Evolutionary conservation across 2,113 vertebrate genomes (phyloP), one percentile per base, ranked within the genome.

Genomic region (Halichoerus grypus): DNA sequence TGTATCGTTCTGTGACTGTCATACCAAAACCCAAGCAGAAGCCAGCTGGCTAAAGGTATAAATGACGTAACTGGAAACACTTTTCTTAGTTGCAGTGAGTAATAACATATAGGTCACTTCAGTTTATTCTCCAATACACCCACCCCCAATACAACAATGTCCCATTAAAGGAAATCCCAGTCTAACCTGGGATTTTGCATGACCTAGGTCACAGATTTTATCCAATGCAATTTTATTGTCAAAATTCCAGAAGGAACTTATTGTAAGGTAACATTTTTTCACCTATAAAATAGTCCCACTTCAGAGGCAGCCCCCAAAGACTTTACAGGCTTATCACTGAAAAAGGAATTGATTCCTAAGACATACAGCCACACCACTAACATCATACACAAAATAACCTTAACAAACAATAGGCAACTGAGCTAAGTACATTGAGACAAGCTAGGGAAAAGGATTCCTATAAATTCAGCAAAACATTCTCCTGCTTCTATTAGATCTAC

Each of bases 381-480:
- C 24, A 91, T 91, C 80, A 71, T 69, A 89, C 5, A 80, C 42
- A 93, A 91, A 97, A 85, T 79, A 83, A 92, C 18, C 80, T 26
- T 81, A 11, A 53, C 63, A 89, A 93, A 81, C 42, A 97, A 79
- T 36, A 96, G 86, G 31, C 31, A 97, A 90, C 59, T 65, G 57
- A 95, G 83, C 28, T 97, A 79, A 95, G 15, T 59, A 87, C 71
- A 61, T 82, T 39, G n/a, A 96, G 67, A 87, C n/a, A 85, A 97
- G 59, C 59, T 55, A 51, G 22, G 42, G 72, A 22, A 97, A 91
- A 71, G 19, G 49, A 95, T 91, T 92, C 53, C 91, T 81, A 95
- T 84, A 97, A 92, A 97, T 92, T 88, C 36, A 84, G 69, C 13
- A 96, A 94, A 94, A 89, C 63, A 76, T 94, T 63, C 91, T 81